These are phyloP conservation scores for Trochalopteron elliotii DNA, from an alignment of 2,113 vertebrate genomes.

Conservation along the genomic window DNA sequence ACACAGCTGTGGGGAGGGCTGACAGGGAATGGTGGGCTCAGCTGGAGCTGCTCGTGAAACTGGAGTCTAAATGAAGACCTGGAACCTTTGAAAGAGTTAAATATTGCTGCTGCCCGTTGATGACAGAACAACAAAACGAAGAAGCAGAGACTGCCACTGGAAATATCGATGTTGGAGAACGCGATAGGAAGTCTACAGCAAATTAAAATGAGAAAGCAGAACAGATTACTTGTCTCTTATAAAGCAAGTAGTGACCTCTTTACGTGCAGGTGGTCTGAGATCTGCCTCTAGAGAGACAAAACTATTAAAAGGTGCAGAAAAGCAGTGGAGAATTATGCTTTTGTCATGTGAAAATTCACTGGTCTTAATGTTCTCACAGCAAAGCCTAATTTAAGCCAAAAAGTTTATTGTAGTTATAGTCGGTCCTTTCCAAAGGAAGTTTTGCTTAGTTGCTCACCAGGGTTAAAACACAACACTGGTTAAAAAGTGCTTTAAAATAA, in stretches of 20 bases:
- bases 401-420: background rate
- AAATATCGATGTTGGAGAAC: background rate
- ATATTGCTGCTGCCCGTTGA: background rate
- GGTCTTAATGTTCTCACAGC: background rate
- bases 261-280: background rate
- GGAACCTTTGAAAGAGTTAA: background rate
- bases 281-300: background rate
- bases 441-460: background rate
- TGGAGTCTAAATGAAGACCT: background rate
- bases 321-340: background rate
- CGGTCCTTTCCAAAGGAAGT: background rate
- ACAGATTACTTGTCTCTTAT: background rate
- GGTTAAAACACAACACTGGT: background rate
- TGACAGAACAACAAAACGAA: background rate
- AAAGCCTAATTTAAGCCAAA: background rate
- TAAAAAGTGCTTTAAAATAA: background rate
- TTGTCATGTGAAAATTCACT: background rate
- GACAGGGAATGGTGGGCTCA: background rate
- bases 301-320: background rate
- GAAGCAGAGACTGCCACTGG: background rate
- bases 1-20: background rate
- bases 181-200: background rate
- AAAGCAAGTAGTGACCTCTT: background rate
- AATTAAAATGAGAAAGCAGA: background rate
- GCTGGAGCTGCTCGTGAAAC: background rate